Conservation (phyloP, 2,888 invertebrate species). For the Meteorus cinctellus region DNA sequence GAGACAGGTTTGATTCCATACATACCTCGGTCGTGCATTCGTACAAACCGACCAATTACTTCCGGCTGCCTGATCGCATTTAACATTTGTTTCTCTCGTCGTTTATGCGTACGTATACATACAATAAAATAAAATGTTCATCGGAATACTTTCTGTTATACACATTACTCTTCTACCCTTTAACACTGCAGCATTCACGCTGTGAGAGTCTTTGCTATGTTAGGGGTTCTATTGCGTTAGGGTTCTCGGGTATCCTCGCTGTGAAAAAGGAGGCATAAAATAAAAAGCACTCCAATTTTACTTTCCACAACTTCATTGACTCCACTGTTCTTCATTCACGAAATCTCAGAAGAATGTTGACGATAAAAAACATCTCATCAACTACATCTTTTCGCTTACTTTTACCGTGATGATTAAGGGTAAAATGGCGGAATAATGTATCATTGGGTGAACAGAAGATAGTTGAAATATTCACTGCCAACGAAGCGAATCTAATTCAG, state of each 20-base stretch:
- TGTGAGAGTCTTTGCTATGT: background rate
- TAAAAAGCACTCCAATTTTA: constrained; percentile 33
- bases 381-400: constrained; percentile 25
- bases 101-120: constrained; percentile 11
- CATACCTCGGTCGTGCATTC: constrained; percentile 34
- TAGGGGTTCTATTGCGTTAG: constrained; percentile 26
- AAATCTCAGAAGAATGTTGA: constrained; percentile 9
- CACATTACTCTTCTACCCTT: constrained; percentile 29
- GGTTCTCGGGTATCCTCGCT: constrained; percentile 33
- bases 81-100: constrained; percentile 64
- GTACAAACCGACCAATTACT: constrained; percentile 62
- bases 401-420: background rate
- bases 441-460: constrained; percentile 39
- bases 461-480: constrained; percentile 37
- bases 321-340: constrained; percentile 24
- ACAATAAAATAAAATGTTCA: constrained; percentile 10
- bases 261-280: constrained; percentile 20
- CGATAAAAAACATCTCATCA: constrained; percentile 33
- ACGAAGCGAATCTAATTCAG: constrained; percentile 37
- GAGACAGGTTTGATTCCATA: constrained; percentile 60
- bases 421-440: constrained; percentile 27
- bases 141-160: constrained; percentile 16
- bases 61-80: constrained; percentile 66
- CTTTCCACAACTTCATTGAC: constrained; percentile 20
- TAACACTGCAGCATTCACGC: constrained; percentile 17